These are phyloP conservation scores for Heteromurus nitidus DNA, from an alignment of 2,888 invertebrate species.

Conservation along the genomic window DNA sequence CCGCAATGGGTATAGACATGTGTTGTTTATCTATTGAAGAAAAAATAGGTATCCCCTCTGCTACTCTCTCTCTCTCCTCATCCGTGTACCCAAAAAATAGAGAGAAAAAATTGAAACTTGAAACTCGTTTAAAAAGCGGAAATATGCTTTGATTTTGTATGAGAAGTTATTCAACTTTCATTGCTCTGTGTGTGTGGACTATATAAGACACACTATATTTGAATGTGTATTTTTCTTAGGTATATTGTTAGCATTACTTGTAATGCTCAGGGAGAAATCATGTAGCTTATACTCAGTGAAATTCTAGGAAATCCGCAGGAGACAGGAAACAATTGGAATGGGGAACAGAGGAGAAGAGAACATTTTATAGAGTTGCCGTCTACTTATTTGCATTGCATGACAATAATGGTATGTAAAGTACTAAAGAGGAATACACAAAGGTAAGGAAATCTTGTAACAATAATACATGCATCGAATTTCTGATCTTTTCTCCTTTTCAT, in stretches of 20 bases:
- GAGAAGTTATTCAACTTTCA: slow-evolving; percentile 47
- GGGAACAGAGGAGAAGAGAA: neutral
- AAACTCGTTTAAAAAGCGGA: slow-evolving; percentile 55
- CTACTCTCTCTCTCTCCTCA: neutral
- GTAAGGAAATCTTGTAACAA: slow-evolving; percentile 36
- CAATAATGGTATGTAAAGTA: slow-evolving; percentile 54
- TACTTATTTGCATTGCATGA: slow-evolving; percentile 37
- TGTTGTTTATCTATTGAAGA: slow-evolving; percentile 49
- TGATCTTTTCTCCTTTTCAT: slow-evolving; percentile 48
- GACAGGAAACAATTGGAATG: slow-evolving; percentile 59
- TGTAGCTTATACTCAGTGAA: slow-evolving; percentile 41
- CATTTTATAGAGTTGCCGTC: neutral
- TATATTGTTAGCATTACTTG: slow-evolving; percentile 32
- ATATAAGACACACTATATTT: too few relatives aligned
- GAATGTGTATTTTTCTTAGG: neutral
- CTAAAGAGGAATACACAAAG: slow-evolving; percentile 27
- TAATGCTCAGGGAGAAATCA: slow-evolving; percentile 47
- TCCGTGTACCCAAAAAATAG: too few relatives aligned
- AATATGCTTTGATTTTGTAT: slow-evolving; percentile 53
- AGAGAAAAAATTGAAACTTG: slow-evolving; percentile 31
- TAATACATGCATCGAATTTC: slow-evolving; percentile 60
- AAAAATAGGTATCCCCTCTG: slow-evolving; percentile 33
- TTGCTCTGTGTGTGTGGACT: too few relatives aligned
- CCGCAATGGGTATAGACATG: neutral
- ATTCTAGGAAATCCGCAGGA: slow-evolving; percentile 55